These are phyloP conservation scores for Cyrtorhinus lividipennis DNA, from an alignment of 1,140 invertebrate species.

Conservation along the genomic window DNA sequence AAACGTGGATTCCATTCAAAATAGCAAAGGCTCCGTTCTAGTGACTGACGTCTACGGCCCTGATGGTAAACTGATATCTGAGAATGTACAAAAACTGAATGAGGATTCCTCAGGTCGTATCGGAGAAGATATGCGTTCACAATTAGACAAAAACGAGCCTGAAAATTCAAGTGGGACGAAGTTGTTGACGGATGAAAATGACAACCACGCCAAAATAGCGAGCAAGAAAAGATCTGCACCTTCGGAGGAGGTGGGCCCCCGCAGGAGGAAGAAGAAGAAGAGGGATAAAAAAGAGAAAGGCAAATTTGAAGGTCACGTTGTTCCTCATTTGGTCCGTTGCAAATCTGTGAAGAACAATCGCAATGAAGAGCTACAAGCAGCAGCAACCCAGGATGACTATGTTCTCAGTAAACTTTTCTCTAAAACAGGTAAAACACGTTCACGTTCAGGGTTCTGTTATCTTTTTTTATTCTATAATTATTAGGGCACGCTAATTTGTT, in stretches of 20 bases:
- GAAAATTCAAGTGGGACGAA: no score
- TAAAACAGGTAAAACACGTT: conserved; percentile 43
- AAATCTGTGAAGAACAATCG: conserved; percentile 30
- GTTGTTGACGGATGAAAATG: conserved; percentile 5
- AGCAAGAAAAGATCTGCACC: background rate
- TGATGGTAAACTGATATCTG: conserved; percentile 11
- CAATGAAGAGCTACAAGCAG: conserved; percentile 28
- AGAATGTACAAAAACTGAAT: background rate
- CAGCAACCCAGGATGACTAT: conserved; percentile 48
- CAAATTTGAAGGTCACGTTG: conserved; percentile 46
- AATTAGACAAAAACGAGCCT: no score
- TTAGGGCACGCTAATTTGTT: no score
- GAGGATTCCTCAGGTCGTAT: no score
- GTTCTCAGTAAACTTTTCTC: conserved; percentile 54
- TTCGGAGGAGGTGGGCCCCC: conserved; percentile 19
- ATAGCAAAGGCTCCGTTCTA: no score
- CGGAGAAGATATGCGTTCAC: background rate
- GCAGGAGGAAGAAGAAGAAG: conserved; percentile 26
- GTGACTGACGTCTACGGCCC: conserved; percentile 4
- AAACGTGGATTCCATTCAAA: background rate
- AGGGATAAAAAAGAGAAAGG: conserved; percentile 22
- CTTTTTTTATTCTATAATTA: no score
- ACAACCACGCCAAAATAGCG: conserved; percentile 16
- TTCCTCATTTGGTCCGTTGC: conserved; percentile 34
- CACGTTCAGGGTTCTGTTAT: background rate